Base-by-base conservation (phyloP, 2,888 invertebrate genomes). In the Xanthia icteritia region DNA sequence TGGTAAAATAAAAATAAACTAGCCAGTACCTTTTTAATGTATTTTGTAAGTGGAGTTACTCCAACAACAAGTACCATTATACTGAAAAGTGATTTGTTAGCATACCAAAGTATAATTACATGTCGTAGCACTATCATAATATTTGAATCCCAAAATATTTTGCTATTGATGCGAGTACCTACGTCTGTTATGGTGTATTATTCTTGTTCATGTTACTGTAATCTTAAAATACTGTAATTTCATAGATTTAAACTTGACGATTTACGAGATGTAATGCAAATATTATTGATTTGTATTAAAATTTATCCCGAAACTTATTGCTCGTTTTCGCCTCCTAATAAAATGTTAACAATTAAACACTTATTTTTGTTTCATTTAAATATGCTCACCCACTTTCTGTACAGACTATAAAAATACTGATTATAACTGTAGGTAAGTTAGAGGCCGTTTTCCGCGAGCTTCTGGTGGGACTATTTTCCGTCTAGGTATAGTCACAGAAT, bases 311-410 rank as follows among this genome's bases (percentile, higher is more conserved):
- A 96, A 95, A 95, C 94, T 95, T 95, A 95, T 96, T 96, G 96
- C 96, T 96, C 96, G 96, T 96, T 96, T 95, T 96, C 95, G 96
- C 96, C 96, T 96, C 96, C 96, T 96, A 96, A 96, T 96, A 96
- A 96, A 96, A 96, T 96, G 96, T 96, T 96, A 95, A 95, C 95
- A 94, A 96, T 94, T 95, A 94, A 89, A 91, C 89, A 88, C 70
- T 88, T 86, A 67, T 58, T 84, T 56, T 69, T 81, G 92, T 94
- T 94, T 93, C 80, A 92, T 92, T 94, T 89, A 31, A 15, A 42
- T 39, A 31, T 54, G 9, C 27, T 8, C 27, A 5, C 48, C 5
- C n/a, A n/a, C 15, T 39, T 27, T 8, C 23, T 8, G 5, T 42
- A 20, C 27, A 8, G 20, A 39, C 5, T 9, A 2, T 45, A 2